Evolutionary conservation across 2,888 invertebrate genomes (phyloP), one percentile per base, ranked within the genome.

Genomic region (Latheticus oryzae): DNA sequence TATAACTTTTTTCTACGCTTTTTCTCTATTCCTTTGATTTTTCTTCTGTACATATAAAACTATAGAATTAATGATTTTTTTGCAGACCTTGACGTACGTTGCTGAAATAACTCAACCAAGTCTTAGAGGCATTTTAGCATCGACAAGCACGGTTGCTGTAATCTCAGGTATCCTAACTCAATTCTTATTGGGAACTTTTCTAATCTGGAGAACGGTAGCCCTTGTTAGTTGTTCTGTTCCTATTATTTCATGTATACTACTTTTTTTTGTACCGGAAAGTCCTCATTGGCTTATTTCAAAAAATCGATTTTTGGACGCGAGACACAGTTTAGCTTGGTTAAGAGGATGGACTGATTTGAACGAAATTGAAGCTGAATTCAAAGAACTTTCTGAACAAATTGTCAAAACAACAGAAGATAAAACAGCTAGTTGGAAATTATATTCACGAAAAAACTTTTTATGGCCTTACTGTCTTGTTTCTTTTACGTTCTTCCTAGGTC

Each of bases 41-140:
- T n/a, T 38, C 17, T 19, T 21, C 12, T 8, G n/a, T 37, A 37
- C 16, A 15, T 11, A 11, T 38, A 9, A 33, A 13, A 4, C 7
- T 26, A 3, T 15, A 24, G 30, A 13, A 42, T 12, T 21, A 40
- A 40, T 24, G 5, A 19, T n/a, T 32, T 19, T 57, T 59, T 72
- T 73, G 16, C 69, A 89, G 88, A 88, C 91, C 17, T 77, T 92
- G 66, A 91, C 91, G 0, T 93, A 92, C 74, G 91, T 92, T 7
- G 91, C 92, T 2, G 92, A 93, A 80, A 86, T 93, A 40, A 90
- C 91, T 0, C 88, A 91, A 73, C 91, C 92, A 0, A 87, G 89
- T 69, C 82, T 91, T 23, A 84, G 92, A 17, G 92, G 92, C 1
- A 83, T 87, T 65, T 79, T 90, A 1, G 82, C 90, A 0, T 90